These are phyloP conservation scores for Calcarius ornatus DNA, from an alignment of 2,113 vertebrate species.

Conservation along the genomic window DNA sequence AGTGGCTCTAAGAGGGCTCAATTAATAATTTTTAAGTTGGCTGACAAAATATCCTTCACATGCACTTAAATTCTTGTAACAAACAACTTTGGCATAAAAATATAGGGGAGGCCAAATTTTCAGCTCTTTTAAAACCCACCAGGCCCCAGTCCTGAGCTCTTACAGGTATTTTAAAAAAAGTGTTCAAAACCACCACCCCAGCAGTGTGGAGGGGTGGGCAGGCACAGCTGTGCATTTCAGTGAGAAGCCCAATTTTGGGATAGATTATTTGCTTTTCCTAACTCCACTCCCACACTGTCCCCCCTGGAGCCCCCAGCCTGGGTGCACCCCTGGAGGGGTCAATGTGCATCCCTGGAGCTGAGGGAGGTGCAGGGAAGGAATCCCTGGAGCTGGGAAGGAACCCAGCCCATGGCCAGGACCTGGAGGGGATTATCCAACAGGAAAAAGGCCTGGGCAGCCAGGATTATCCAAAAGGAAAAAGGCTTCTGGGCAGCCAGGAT, in stretches of 20 bases:
- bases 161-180: neutral
- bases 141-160: neutral
- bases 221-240: neutral
- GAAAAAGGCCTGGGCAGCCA: neutral
- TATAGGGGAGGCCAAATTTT: neutral
- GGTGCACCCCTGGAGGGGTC: neutral
- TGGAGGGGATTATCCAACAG: neutral
- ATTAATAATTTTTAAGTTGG: no score
- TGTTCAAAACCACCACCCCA: neutral
- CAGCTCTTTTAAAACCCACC: neutral
- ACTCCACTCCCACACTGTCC: rapidly evolving
- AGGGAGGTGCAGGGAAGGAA: neutral
- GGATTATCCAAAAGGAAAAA: no score
- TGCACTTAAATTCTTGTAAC: neutral
- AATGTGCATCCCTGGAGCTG: neutral
- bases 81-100: neutral
- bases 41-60: neutral
- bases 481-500: neutral
- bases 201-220: neutral
- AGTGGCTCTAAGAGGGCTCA: neutral
- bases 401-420: rapidly evolving
- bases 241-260: neutral
- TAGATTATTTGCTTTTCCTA: neutral
- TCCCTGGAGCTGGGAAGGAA: neutral
- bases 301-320: no score